phyloP scores from a whole-genome alignment of 2,888 invertebrate genomes.

The Scelioninae gen. 1 region DNA sequence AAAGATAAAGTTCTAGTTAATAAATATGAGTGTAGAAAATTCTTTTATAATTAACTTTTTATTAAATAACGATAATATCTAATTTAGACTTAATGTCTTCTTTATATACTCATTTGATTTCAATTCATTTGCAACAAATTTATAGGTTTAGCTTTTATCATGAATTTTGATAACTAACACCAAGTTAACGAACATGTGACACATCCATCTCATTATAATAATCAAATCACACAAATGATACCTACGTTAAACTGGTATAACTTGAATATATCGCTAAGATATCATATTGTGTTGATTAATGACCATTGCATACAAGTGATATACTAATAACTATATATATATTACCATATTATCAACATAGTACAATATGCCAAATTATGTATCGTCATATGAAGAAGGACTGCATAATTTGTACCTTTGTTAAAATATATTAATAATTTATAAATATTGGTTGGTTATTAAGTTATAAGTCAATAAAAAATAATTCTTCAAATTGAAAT shows the following conservation, averaged over 20 bases:
- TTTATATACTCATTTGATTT: too few species aligned
- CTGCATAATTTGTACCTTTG: neutral
- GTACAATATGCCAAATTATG: neutral
- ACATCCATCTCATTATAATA: conserved; percentile 17
- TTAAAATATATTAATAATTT: too few species aligned
- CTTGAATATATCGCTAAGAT: conserved; percentile 18
- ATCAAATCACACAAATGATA: conserved; percentile 14
- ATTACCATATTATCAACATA: conserved; percentile 4
- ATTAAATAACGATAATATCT: too few species aligned
- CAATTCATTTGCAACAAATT: too few species aligned
- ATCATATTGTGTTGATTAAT: conserved; percentile 11
- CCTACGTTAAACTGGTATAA: conserved; percentile 14
- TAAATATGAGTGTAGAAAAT: too few species aligned
- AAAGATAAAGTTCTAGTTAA: too few species aligned
- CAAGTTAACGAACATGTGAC: conserved; percentile 6
- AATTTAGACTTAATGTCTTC: too few species aligned
- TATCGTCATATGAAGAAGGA: neutral
- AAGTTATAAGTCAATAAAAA: too few species aligned
- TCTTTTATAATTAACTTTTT: too few species aligned
- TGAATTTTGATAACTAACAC: conserved; percentile 5
- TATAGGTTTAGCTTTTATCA: neutral
- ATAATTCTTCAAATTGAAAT: too few species aligned
- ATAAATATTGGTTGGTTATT: too few species aligned
- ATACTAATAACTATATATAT: conserved; percentile 19
- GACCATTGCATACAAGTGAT: conserved; percentile 6